Conservation (phyloP, 1,140 invertebrate genomes). For the Himalopsyche phryganea region DNA sequence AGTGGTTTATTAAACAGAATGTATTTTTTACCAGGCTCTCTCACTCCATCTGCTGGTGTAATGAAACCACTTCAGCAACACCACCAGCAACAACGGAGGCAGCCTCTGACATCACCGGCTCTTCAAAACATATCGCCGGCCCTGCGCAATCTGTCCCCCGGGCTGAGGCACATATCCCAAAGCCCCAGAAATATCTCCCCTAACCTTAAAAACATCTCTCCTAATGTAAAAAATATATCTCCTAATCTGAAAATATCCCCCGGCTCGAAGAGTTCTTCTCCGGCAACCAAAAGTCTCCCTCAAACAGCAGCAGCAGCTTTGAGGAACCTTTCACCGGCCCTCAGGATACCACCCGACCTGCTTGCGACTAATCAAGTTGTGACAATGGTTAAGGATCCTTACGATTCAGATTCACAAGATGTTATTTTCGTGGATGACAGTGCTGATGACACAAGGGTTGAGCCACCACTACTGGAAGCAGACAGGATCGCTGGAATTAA, state of each 20-base stretch:
- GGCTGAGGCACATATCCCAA: not conserved
- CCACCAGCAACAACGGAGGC: slow-evolving; percentile 11
- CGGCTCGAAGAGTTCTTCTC: slow-evolving; percentile 13
- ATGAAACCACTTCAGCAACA: slow-evolving; percentile 3
- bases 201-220: slow-evolving; percentile 4
- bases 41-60: slow-evolving; percentile 4
- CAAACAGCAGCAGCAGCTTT: not conserved
- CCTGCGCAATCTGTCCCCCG: slow-evolving; percentile 1
- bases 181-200: slow-evolving; percentile 1
- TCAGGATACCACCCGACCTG: slow-evolving; percentile 40
- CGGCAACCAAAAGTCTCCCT: slow-evolving; percentile 13
- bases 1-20: no score
- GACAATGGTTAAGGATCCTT: slow-evolving; percentile 17
- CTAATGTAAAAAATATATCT: slow-evolving; percentile 15
- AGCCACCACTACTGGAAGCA: not conserved
- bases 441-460: slow-evolving; percentile 10
- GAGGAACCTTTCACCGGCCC: slow-evolving; percentile 26
- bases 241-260: slow-evolving; percentile 17
- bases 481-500: slow-evolving; percentile 35
- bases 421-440: slow-evolving; percentile 49
- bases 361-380: slow-evolving; percentile 32
- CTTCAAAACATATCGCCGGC: slow-evolving; percentile 19
- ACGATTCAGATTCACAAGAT: slow-evolving; percentile 52
- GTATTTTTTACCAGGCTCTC: slow-evolving; percentile 9
- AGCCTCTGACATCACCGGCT: slow-evolving; percentile 29